A percentile compares a stretch with the other conserved stretches of the same genome.
Conservation (phyloP, 2,888 invertebrate genomes). For the Orthosia cruda region DNA sequence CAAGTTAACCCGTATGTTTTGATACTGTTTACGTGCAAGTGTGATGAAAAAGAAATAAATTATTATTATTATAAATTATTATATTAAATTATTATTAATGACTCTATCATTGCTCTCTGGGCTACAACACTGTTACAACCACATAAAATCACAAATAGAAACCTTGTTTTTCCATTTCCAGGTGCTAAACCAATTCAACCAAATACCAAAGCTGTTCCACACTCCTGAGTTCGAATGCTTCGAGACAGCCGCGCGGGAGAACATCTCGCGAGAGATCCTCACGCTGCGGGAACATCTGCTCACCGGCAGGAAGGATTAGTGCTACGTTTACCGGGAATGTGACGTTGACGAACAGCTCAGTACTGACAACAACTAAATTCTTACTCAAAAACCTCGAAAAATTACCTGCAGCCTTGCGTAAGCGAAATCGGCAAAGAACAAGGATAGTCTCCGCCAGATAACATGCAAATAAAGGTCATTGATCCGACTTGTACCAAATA, state of each 20-base stretch:
- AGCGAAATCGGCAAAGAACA: too few relatives aligned
- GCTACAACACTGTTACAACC: too few relatives aligned
- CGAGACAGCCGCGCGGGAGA: conserved; percentile 84
- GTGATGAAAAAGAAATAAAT: too few relatives aligned
- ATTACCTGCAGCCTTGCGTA: conserved; percentile 34
- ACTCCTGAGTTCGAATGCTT: conserved; percentile 85
- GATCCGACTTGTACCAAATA: too few relatives aligned
- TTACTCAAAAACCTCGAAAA: conserved; percentile 43
- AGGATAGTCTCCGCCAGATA: too few relatives aligned
- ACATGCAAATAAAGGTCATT: too few relatives aligned
- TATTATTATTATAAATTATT: too few relatives aligned
- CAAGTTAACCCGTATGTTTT: too few relatives aligned
- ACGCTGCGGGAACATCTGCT: conserved; percentile 82
- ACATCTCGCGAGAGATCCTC: conserved; percentile 85
- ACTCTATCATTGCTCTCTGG: too few relatives aligned
- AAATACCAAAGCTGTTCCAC: conserved; percentile 85
- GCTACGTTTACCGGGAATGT: conserved; percentile 43
- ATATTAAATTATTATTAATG: too few relatives aligned
- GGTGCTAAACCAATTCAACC: conserved; percentile 85
- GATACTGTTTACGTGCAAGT: too few relatives aligned
- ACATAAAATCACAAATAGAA: too few relatives aligned
- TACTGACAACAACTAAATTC: conserved; percentile 52
- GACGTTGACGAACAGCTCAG: conserved; percentile 44
- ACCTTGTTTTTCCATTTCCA: conserved; percentile 66
- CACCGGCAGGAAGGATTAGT: conserved; percentile 77